Evolutionary conservation across 2,888 invertebrate genomes (phyloP), one percentile per base, ranked within the genome.

Genomic region (Pheosia gnoma): DNA sequence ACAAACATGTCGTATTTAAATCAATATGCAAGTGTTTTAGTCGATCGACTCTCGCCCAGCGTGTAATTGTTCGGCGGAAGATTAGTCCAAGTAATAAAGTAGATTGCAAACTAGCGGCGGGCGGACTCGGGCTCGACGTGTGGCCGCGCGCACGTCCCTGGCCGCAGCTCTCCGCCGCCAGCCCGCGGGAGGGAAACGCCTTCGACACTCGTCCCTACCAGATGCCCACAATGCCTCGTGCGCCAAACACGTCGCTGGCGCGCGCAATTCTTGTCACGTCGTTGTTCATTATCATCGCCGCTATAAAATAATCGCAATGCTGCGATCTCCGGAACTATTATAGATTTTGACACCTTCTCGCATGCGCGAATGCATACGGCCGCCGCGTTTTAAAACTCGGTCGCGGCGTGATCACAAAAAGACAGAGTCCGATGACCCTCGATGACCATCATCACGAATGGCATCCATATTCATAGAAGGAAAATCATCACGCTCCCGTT

Each of bases 321-420:
- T 83, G 81, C 83, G 86, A 88, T 88, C 87, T 85, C 78, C 83
- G 80, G 74, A 89, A 91, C 88, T 92, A 92, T 87, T 92, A 92
- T 91, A 92, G 92, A 91, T 93, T 93, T 91, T 90, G 91, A 93
- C 91, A 89, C 87, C 87, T 88, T 83, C 87, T 92, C 91, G 93
- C 93, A 93, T 93, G 93, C 93, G 93, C 92, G 89, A 90, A 88
- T 93, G 88, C 89, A 91, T 91, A 91, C 86, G 90, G 84, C 90
- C 88, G 91, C 93, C 91, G 90, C 91, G 91, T 91, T 93, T 89
- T 83, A 82, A 89, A 93, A 92, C 91, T 90, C 86, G 85, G 89
- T 86, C 88, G 89, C 88, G 79, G 86, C 87, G 85, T 91, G 90
- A 91, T 90, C 83, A 80, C 85, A 88, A 91, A 91, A 89, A 91